Conservation (phyloP, 2,797 vertebrate genomes). For the Ctenopoma multispine region DNA sequence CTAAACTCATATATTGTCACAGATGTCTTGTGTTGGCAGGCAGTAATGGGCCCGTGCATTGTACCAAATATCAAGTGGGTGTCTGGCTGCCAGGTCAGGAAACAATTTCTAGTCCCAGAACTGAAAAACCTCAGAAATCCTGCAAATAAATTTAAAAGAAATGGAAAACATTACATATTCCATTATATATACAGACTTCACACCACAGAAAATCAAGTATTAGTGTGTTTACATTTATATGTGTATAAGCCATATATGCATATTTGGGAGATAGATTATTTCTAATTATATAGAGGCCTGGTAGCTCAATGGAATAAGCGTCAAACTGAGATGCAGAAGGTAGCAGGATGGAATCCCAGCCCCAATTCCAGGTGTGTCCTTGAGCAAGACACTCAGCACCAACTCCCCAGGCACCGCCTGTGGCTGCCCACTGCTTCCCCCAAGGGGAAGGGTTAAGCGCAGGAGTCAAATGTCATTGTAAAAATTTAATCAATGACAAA, state of each 20-base stretch:
- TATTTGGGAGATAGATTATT: constrained; percentile 8
- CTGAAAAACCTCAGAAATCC: not conserved
- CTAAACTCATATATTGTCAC: constrained; percentile 13
- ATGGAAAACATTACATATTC: not conserved
- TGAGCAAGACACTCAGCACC: too few species aligned
- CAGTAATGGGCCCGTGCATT: not conserved
- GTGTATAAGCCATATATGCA: not conserved
- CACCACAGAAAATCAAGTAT: not conserved
- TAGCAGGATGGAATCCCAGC: too few species aligned
- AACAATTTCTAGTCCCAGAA: not conserved
- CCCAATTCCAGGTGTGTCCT: too few species aligned
- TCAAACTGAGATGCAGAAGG: too few species aligned
- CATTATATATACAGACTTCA: not conserved
- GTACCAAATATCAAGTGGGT: not conserved
- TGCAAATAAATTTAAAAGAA: not conserved
- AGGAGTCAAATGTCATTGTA: too few species aligned
- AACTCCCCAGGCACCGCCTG: too few species aligned
- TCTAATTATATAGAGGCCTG: too few species aligned
- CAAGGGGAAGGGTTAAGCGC: too few species aligned
- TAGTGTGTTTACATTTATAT: not conserved
- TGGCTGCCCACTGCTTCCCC: too few species aligned
- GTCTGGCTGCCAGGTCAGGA: not conserved
- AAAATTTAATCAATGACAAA: too few species aligned
- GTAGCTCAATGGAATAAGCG: too few species aligned
- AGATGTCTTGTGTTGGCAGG: constrained; percentile 5